These are phyloP conservation scores for Trichomycterus rosablanca DNA, from an alignment of 2,113 vertebrate genomes.

Conservation along the genomic window DNA sequence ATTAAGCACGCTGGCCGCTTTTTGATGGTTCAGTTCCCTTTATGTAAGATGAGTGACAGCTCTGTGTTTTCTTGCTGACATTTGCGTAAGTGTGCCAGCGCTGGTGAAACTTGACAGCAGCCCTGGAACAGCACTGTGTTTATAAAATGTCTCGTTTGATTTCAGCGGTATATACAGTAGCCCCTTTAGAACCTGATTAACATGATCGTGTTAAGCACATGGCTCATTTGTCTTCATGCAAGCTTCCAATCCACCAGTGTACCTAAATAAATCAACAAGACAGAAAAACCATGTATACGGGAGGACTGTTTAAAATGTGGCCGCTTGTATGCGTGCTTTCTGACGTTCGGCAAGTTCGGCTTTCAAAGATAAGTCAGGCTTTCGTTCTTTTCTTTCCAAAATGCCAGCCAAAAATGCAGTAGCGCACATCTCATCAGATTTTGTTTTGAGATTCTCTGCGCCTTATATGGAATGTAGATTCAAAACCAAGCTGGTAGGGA, in stretches of 20 bases:
- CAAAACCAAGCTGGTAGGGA: too few species aligned
- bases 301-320: too few species aligned
- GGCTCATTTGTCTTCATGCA: slow-evolving; percentile 18
- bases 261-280: slow-evolving; percentile 12
- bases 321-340: too few species aligned
- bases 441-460: too few species aligned
- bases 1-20: not conserved
- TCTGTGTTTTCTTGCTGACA: slow-evolving; percentile 14
- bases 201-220: slow-evolving; percentile 6
- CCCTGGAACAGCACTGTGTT: slow-evolving; percentile 11
- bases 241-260: slow-evolving; percentile 15
- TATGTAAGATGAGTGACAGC: slow-evolving; percentile 12
- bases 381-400: too few species aligned
- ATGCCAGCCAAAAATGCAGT: too few species aligned
- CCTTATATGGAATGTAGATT: too few species aligned
- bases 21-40: slow-evolving; percentile 30
- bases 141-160: slow-evolving; percentile 21
- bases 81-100: slow-evolving; percentile 22
- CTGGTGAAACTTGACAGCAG: slow-evolving; percentile 20
- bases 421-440: too few species aligned
- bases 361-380: too few species aligned
- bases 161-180: slow-evolving; percentile 12
- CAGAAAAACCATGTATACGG: slow-evolving; percentile 8
- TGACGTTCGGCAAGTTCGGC: too few species aligned
- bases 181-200: slow-evolving; percentile 15